Conservation (phyloP, 2,113 vertebrate genomes). For the Nyctereutes procyonoides region DNA sequence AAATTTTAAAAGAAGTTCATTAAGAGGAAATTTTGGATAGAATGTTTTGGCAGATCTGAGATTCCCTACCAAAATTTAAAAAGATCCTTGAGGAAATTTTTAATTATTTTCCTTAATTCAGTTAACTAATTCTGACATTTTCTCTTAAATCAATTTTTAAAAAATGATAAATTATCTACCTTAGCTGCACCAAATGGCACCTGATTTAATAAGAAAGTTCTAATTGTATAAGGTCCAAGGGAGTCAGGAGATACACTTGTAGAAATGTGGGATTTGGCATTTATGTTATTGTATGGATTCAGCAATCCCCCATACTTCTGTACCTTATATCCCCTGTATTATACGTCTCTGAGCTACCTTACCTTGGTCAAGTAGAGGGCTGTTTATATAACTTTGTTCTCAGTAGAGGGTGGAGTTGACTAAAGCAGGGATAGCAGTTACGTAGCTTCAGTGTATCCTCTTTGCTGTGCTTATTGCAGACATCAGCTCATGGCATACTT, state of each 20-base stretch:
- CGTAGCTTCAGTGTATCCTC: background rate
- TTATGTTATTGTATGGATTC: background rate
- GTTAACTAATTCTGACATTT: background rate
- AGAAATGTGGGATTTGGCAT: background rate
- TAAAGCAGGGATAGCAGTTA: background rate
- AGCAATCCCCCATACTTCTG: background rate
- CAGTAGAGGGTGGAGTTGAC: background rate
- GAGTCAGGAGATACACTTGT: background rate
- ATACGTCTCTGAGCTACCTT: background rate
- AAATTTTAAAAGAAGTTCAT: background rate
- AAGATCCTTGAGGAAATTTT: background rate
- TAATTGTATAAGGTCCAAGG: background rate
- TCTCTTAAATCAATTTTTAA: background rate
- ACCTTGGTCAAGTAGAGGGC: background rate
- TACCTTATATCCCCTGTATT: background rate
- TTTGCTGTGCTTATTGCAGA: background rate
- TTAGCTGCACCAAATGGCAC: background rate
- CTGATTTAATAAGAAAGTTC: slow-evolving; percentile 17
- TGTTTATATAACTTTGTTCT: background rate
- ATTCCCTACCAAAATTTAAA: background rate
- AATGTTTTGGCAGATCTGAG: background rate
- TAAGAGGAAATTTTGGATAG: background rate
- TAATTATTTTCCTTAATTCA: background rate
- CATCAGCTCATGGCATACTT: background rate
- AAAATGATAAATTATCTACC: background rate